phyloP scores from a whole-genome alignment of 2,888 invertebrate genomes.

The Tipula unca region DNA sequence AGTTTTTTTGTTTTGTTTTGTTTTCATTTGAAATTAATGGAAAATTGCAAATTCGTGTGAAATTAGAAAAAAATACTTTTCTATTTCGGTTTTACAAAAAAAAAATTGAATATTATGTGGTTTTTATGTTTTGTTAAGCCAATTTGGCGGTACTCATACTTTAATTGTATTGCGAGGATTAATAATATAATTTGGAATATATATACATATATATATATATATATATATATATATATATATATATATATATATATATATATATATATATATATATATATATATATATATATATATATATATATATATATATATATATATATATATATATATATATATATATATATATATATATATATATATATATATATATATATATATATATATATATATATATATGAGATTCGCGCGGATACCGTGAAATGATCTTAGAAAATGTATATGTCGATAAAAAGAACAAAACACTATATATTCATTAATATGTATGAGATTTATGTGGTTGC shows the following conservation, averaged over 20 bases:
- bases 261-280: no score
- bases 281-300: no score
- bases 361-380: no score
- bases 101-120: background rate
- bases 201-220: no score
- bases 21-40: background rate
- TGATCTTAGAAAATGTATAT: background rate
- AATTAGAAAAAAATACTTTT: background rate
- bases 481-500: background rate
- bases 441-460: background rate
- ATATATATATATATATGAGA: background rate
- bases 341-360: no score
- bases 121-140: background rate
- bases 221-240: no score
- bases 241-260: no score
- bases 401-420: background rate
- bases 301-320: no score
- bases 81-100: background rate
- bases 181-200: background rate
- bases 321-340: no score
- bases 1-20: background rate
- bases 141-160: background rate
- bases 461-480: no score
- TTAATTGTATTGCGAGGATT: background rate
- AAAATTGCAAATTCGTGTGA: conserved; percentile 14